Evolutionary conservation across 2,888 invertebrate genomes (phyloP), one percentile per base, ranked within the genome.

Genomic region (Polietes domitor): DNA sequence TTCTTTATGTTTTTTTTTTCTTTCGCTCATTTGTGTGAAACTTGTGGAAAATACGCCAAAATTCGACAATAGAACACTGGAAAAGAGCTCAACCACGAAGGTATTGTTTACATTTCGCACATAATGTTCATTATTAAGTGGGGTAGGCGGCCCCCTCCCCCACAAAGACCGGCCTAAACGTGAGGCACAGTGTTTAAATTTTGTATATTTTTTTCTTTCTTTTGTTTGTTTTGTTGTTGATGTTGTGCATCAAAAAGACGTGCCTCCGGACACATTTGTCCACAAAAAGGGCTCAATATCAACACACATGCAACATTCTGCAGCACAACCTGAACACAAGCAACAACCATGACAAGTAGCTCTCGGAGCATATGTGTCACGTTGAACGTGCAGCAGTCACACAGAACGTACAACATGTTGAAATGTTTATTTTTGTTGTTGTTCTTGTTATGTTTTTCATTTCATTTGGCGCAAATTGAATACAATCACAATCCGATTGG

Each of bases 291-390:
- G 58, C 50, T 70, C 17, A 70, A 26, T 50, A 19, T 10, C 58
- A 75, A 26, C 50, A n/a, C n/a, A n/a, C n/a, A 63, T 76, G 65
- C 37, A 61, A 53, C 28, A 28, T 76, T 68, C 68, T 77, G 68
- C 63, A 32, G 37, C 58, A 61, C 28, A 37, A n/a, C n/a, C 37
- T 37, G 10, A 37, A 37, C 37, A 1, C 37, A 9, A 7, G 37
- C 37, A 37, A 37, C 10, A 37, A 37, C 37, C 4, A 37, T 12
- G n/a, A 43, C 55, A 32, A 37, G 37, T 37, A 37, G 7, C 37
- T 37, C 37, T 37, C 37, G 37, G 43, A 12, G 37, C 37, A 37
- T 7, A 9, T 37, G 37, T 37, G 37, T 32, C 28, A 32, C 10
- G 15, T 15, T 63, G 24, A 50, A 61, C 63, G 28, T 55, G 37